Percentiles rank a stretch among this genome's conserved stretches.
These are phyloP conservation scores for Lasioglossum marginatum DNA, from an alignment of 2,888 invertebrate species.

Conservation along the genomic window DNA sequence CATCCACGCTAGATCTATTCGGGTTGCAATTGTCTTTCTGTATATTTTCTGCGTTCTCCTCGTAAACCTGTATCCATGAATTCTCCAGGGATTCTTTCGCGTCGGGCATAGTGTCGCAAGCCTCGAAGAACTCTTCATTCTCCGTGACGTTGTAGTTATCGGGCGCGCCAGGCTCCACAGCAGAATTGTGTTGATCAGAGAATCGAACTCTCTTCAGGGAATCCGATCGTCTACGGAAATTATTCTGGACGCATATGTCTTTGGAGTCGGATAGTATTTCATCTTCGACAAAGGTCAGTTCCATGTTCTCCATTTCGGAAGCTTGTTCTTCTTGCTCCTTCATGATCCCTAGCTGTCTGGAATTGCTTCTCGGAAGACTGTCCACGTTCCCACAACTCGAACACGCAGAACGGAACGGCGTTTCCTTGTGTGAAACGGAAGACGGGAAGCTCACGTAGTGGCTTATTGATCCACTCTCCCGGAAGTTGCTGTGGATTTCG, in stretches of 20 bases:
- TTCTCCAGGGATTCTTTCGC: constrained; percentile 12
- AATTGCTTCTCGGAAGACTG: constrained; percentile 45
- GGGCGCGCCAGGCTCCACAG: background rate
- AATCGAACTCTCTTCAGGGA: constrained; percentile 74
- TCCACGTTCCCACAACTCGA: constrained; percentile 18
- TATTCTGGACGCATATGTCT: constrained; percentile 11
- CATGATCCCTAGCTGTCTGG: constrained; percentile 59
- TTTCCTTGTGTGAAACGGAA: constrained; percentile 22
- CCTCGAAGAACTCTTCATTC: constrained; percentile 71
- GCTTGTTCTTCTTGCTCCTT: constrained; percentile 34
- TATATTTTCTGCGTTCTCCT: constrained; percentile 58
- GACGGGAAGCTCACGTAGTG: constrained; percentile 51
- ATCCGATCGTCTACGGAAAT: constrained; percentile 44
- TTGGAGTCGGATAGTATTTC: constrained; percentile 15
- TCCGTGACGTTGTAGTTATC: constrained; percentile 49
- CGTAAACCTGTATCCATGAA: constrained; percentile 32
- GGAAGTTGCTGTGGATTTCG: background rate
- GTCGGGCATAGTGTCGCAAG: constrained; percentile 61
- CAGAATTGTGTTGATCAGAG: constrained; percentile 70
- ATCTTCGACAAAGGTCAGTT: constrained; percentile 50
- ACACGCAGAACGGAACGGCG: constrained; percentile 57
- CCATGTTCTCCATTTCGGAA: constrained; percentile 43
- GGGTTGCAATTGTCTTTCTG: constrained; percentile 60
- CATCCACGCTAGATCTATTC: background rate
- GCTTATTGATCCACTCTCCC: constrained; percentile 34